phyloP scores from a whole-genome alignment of 2,888 invertebrate species.

The Margaritifera margaritifera region DNA sequence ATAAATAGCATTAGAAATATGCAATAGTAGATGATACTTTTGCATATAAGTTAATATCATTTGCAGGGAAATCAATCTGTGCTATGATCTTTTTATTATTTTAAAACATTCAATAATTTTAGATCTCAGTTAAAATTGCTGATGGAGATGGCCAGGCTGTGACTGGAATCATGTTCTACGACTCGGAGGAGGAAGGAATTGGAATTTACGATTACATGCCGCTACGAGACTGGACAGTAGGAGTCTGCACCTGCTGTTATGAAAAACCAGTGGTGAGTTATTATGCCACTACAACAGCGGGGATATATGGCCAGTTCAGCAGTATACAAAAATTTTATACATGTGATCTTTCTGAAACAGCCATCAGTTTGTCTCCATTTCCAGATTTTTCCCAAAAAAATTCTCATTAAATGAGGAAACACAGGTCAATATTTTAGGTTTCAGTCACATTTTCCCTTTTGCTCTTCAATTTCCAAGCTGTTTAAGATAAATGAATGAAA shows the following conservation, averaged over 20 bases:
- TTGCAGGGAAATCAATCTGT: not conserved
- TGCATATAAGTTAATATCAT: too few species aligned
- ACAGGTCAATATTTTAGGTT: too few species aligned
- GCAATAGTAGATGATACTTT: too few species aligned
- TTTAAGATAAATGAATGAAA: too few species aligned
- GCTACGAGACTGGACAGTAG: constrained; percentile 14
- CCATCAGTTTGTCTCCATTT: too few species aligned
- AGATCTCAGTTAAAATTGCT: constrained; percentile 22
- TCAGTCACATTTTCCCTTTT: too few species aligned
- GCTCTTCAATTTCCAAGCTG: too few species aligned
- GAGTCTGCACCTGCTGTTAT: constrained; percentile 24
- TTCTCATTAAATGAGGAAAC: too few species aligned
- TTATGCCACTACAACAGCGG: not conserved
- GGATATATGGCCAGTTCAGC: not conserved
- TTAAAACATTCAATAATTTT: not conserved
- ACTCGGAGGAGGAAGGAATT: constrained; percentile 16
- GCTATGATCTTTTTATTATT: not conserved
- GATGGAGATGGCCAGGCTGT: constrained; percentile 29
- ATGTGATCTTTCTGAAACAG: too few species aligned
- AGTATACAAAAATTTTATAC: not conserved
- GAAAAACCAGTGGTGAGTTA: constrained; percentile 16
- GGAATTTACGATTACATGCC: constrained; percentile 17
- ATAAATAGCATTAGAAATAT: too few species aligned
- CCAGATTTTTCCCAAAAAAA: too few species aligned
- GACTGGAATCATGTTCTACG: constrained; percentile 34